Conservation (phyloP, 2,113 vertebrate species). For the Pteruthius melanotis region DNA sequence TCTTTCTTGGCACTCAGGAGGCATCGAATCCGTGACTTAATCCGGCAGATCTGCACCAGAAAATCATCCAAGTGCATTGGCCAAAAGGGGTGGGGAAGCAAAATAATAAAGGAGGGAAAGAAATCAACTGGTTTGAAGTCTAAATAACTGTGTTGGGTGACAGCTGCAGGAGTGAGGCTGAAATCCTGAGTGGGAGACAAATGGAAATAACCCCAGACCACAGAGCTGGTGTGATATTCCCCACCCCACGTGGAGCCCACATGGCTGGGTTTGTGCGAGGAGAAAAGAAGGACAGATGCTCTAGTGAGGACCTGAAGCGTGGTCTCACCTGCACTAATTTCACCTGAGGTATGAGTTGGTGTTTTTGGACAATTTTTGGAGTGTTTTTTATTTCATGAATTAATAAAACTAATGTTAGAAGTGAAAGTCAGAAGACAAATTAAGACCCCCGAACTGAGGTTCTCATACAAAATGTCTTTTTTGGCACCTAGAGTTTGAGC, state of each 20-base stretch:
- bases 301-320: not conserved
- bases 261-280: not conserved
- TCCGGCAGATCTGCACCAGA: not conserved
- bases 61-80: conserved; percentile 10
- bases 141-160: not conserved
- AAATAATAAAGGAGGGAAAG: not conserved
- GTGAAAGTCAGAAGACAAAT: not conserved
- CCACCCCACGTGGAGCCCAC: not conserved
- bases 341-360: not conserved
- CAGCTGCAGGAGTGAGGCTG: not conserved
- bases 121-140: not conserved
- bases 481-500: not conserved
- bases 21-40: conserved; percentile 4
- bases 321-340: not conserved
- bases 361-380: not conserved
- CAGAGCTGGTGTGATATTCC: not conserved
- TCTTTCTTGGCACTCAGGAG: not conserved
- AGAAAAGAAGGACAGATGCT: not conserved
- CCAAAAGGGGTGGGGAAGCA: not conserved
- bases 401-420: not conserved
- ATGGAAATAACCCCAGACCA: not conserved
- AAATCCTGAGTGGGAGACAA: not conserved
- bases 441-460: not conserved
- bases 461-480: not conserved
- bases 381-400: not conserved